Base-by-base conservation (phyloP, 2,113 vertebrate species). In the Semnornis frantzii region DNA sequence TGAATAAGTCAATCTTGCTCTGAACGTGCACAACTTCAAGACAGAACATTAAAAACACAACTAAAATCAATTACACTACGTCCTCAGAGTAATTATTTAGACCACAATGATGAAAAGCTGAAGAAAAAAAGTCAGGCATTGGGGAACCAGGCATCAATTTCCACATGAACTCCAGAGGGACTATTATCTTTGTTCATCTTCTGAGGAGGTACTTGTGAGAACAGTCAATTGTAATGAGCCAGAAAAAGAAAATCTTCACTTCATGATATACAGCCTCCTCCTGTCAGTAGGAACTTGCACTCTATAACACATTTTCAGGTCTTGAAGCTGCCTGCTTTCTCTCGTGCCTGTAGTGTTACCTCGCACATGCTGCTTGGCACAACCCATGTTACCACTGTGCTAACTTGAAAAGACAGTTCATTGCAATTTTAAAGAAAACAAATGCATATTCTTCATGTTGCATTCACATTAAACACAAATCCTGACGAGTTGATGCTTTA, bases 221-320 rank as follows among this genome's bases (percentile, higher is more conserved):
- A 89, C 46, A 85, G 17, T 21, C 8, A 0, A 82, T 33, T 86
- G 77, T 59, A 91, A 92, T 87, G 92, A 94, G 69, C 76, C 87
- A 87, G 91, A 82, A 93, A 95, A 96, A 91, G 71, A 87, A 86
- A 82, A 92, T 52, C 90, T 48, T n/a, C 52, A 27, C 37, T 57
- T 76, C 82, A 42, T 42, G 18, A 85, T 28, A 59, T 21, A 68
- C 70, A 89, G 87, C 30, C 77, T 71, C 34, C 87, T 83, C 76
- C 60, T 69, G 87, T 92, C 95, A 94, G 68, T 58, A 69, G 30
- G 31, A 81, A 73, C 72, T 72, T 44, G 34, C 33, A 48, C 83
- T 87, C 66, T 87, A 70, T 34, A 82, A 65, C 66, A 80, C 66
- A 44, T 72, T 95, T 94, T 59, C 80, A 72, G 50, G 19, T 46